Base-by-base conservation (phyloP, 2,113 vertebrate species). In the Gorsachius goisagi region DNA sequence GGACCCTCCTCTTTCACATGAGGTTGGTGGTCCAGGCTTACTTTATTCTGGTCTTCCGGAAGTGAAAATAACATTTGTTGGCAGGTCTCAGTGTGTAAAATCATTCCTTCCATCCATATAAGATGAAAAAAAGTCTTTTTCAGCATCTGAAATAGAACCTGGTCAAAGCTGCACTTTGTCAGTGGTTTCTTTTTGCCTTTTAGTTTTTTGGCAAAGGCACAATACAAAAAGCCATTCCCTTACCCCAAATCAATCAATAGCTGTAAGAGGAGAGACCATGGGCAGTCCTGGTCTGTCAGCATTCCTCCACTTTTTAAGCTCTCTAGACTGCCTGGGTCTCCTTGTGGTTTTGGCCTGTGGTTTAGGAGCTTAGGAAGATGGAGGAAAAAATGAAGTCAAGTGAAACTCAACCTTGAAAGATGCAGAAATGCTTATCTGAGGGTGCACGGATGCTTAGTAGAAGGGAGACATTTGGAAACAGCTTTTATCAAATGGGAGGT, bases 1-100 rank as follows among this genome's bases (percentile, higher is more conserved):
- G 5, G 93, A 89, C 85, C 96, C 84, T 28, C 80, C 45, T 14
- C 90, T 97, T 71, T 97, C 92, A 41, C 87, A 85, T 7, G 97
- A 96, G 26, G 90, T 96, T 32, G 88, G 95, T 50, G 94, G 27
- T 58, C 96, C 78, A 30, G 97, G 56, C 9, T 72, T n/a, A 95
- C 97, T 8, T 98, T 96, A 73, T 98, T 98, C 97, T 97, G 97
- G 55, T 98, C 95, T 98, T 94, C 64, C 62, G n/a, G 58, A 80
- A 69, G 58, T 30, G 82, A 69, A 60, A 88, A 64, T 9, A 69
- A 15, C 6, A 20, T 60, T 72, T 3, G 0, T 5, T 63, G 53
- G 68, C 41, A 81, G 27, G 19, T 71, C n/a, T 60, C 39, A 13
- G 6, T n/a, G 21, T 60, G 17, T 53, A 68, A 75, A 89, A 84